Evolutionary conservation across 30 jellyfish, hydroid and myxozoan species (phyloP).

Genomic region (Mastigias papua): DNA sequence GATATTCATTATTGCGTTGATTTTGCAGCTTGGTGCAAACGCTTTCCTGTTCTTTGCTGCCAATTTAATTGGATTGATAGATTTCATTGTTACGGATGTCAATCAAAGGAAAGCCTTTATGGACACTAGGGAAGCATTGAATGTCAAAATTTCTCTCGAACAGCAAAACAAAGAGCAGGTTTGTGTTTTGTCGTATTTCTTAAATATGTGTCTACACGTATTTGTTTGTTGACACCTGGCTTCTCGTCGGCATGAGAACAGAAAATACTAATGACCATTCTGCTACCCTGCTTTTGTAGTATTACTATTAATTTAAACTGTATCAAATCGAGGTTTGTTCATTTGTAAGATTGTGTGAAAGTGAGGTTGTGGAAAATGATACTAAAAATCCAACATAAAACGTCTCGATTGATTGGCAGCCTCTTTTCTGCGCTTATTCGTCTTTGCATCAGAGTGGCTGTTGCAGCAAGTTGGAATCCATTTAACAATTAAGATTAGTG

Average conservation of each 20-base stretch:
- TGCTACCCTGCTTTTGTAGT: neutral
- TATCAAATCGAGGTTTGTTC: too few species aligned
- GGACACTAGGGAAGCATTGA: conserved; percentile 98
- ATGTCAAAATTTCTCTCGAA: conserved; percentile 86
- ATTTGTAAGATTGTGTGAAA: too few species aligned
- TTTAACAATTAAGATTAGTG: too few species aligned
- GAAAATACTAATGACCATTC: neutral
- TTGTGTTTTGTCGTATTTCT: neutral
- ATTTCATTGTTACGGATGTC: conserved; percentile 83
- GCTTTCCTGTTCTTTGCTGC: conserved; percentile 78
- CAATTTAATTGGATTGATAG: conserved; percentile 80
- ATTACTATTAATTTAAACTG: too few species aligned
- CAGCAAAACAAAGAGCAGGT: conserved; percentile 96
- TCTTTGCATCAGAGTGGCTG: too few species aligned
- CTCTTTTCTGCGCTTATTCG: too few species aligned
- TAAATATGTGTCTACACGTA: too few species aligned
- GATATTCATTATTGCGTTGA: neutral
- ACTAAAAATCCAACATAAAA: too few species aligned
- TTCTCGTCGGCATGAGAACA: neutral
- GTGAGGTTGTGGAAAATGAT: too few species aligned
- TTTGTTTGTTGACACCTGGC: too few species aligned
- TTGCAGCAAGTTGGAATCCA: too few species aligned
- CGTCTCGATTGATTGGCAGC: too few species aligned
- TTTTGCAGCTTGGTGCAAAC: conserved; percentile 83
- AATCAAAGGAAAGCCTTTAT: conserved; percentile 92